A percentile compares a stretch with the other conserved stretches of the same genome.
Conservation (phyloP, 2,113 vertebrate species). For the Eudyptes chrysolophus region DNA sequence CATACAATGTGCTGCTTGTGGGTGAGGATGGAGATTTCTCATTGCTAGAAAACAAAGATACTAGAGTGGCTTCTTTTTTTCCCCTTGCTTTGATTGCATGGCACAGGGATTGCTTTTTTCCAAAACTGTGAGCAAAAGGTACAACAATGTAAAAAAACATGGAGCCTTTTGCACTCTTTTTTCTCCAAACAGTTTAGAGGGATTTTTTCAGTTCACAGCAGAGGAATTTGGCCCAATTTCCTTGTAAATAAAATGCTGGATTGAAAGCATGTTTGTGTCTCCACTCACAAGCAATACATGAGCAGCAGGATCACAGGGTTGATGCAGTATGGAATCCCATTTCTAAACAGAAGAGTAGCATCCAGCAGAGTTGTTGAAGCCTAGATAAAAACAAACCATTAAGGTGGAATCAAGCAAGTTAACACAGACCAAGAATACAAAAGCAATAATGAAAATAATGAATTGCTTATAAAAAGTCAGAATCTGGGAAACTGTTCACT, state of each 20-base stretch:
- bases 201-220: background rate
- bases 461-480: background rate
- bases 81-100: background rate
- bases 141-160: background rate
- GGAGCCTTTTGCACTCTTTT: background rate
- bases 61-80: background rate
- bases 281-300: conserved; percentile 20
- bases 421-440: background rate
- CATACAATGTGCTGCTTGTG: background rate
- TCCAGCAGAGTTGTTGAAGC: conserved; percentile 40
- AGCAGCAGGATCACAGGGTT: conserved; percentile 34
- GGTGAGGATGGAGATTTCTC: background rate
- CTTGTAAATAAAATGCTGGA: conserved; percentile 36
- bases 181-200: background rate
- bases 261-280: conserved; percentile 22
- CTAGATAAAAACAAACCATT: conserved; percentile 33
- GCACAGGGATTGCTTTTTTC: background rate
- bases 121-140: background rate
- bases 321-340: conserved; percentile 47
- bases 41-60: background rate
- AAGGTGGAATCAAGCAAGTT: conserved; percentile 30
- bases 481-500: background rate
- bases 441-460: background rate
- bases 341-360: conserved; percentile 49
- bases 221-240: conserved; percentile 51